Evolutionary conservation across 2,888 invertebrate species (phyloP).

Genomic region (Drosophila stalkeri): DNA sequence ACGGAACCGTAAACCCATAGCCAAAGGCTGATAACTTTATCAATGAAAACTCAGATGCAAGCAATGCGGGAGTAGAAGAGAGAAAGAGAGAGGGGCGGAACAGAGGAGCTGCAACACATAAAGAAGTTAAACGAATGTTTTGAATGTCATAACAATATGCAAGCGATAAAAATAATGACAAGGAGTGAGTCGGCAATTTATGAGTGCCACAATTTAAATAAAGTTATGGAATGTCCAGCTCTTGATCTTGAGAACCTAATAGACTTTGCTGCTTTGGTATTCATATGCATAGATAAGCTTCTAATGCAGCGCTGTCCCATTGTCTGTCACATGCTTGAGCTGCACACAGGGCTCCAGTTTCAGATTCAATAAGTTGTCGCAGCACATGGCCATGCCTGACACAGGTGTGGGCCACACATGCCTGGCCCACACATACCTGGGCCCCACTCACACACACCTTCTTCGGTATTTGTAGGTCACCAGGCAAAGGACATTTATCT

Average conservation of each 20-base stretch:
- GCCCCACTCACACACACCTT: slow-evolving; percentile 85
- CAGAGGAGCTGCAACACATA: slow-evolving; percentile 21
- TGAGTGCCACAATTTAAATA: slow-evolving; percentile 46
- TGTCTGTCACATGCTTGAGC: slow-evolving; percentile 92
- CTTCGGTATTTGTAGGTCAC: slow-evolving; percentile 80
- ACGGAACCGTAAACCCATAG: slow-evolving; percentile 52
- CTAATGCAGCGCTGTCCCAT: slow-evolving; percentile 97
- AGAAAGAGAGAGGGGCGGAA: background rate
- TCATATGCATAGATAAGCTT: slow-evolving; percentile 92
- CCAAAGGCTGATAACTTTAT: slow-evolving; percentile 76
- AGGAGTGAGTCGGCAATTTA: slow-evolving; percentile 56
- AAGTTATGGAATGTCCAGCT: slow-evolving; percentile 90
- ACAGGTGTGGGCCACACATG: slow-evolving; percentile 90
- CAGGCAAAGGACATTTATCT: background rate
- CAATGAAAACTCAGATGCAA: slow-evolving; percentile 67
- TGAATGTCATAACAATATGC: slow-evolving; percentile 71
- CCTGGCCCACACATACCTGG: slow-evolving; percentile 81
- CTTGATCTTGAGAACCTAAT: slow-evolving; percentile 98
- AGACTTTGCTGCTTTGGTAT: slow-evolving; percentile 91
- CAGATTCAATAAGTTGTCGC: slow-evolving; percentile 91
- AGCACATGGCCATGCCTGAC: slow-evolving; percentile 94
- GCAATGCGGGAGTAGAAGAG: background rate
- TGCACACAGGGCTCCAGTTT: slow-evolving; percentile 91
- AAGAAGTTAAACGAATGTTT: slow-evolving; percentile 57
- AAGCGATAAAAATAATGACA: slow-evolving; percentile 58